These are phyloP conservation scores for Phycodurus eques DNA, from an alignment of 2,113 vertebrate genomes.

Conservation along the genomic window DNA sequence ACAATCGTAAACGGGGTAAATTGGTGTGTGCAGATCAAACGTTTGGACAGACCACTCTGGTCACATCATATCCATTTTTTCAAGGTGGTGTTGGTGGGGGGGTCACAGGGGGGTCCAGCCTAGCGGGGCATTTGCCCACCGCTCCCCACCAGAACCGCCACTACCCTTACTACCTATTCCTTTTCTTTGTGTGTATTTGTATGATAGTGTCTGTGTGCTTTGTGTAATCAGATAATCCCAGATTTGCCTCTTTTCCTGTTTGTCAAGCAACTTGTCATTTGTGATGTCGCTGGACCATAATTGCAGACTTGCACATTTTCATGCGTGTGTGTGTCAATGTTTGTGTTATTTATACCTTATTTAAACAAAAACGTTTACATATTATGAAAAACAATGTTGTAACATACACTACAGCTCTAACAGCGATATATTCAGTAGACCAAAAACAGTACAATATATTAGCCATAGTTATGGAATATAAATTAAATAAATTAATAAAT, in stretches of 20 bases:
- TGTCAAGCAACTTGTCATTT: background rate
- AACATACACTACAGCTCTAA: background rate
- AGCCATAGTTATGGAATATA: background rate
- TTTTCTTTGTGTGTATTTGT: constrained; percentile 12
- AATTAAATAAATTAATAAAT: background rate
- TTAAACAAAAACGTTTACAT: background rate
- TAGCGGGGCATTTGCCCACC: too few relatives aligned
- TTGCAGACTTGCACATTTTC: background rate
- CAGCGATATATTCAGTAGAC: background rate
- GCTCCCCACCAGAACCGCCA: too few relatives aligned
- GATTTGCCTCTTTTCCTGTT: constrained; percentile 1
- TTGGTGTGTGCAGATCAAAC: too few relatives aligned
- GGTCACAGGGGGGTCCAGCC: too few relatives aligned
- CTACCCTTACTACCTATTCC: background rate
- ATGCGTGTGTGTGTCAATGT: background rate
- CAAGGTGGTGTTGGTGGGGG: too few relatives aligned
- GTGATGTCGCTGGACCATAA: background rate
- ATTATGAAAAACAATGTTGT: background rate
- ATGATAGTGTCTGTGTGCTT: constrained; percentile 7
- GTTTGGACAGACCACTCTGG: too few relatives aligned
- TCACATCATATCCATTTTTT: too few relatives aligned
- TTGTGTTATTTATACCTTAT: background rate
- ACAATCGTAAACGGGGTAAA: too few relatives aligned
- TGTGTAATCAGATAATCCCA: background rate
- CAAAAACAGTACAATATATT: background rate